Evolutionary conservation across 2,113 vertebrate species (phyloP).

Genomic region (Gorilla gorilla): DNA sequence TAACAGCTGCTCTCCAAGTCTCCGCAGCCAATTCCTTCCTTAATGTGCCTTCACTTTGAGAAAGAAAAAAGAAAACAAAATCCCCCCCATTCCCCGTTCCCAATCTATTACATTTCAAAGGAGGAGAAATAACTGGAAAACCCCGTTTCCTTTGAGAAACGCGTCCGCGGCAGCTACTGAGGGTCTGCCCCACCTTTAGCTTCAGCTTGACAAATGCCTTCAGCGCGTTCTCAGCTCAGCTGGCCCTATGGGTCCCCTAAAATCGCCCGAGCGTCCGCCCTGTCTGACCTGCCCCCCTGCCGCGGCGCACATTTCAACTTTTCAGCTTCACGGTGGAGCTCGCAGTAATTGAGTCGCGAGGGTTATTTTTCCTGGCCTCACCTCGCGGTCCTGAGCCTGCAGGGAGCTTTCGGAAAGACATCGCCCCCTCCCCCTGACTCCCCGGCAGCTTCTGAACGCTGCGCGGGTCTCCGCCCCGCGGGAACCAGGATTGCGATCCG

Average conservation of each 20-base stretch:
- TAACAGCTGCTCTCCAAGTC: neutral
- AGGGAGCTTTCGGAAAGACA: conserved; percentile 60
- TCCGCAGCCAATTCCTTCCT: neutral
- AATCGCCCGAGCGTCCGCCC: neutral
- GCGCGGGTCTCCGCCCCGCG: conserved; percentile 12
- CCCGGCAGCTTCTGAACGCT: conserved; percentile 45
- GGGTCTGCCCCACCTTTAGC: conserved; percentile 35
- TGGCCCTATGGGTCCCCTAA: conserved; percentile 30
- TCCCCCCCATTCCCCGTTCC: neutral
- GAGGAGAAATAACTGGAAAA: conserved; percentile 7
- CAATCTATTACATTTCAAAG: neutral
- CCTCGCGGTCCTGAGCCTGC: conserved; percentile 11
- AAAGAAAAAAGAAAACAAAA: conserved; percentile 6
- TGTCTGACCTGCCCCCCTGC: conserved; percentile 61
- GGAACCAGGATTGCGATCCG: neutral
- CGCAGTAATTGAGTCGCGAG: conserved; percentile 46
- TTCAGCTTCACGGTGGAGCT: conserved; percentile 58
- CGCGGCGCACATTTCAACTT: conserved; percentile 53
- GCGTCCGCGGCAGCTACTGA: neutral
- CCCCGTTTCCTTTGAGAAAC: neutral
- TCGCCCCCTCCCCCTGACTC: neutral
- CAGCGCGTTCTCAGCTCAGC: neutral
- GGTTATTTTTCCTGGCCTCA: conserved; percentile 73
- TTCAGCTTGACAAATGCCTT: conserved; percentile 41
- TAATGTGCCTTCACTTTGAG: neutral